Evolutionary conservation across 2,888 invertebrate species (phyloP).

Genomic region (Eupithecia vulgata): DNA sequence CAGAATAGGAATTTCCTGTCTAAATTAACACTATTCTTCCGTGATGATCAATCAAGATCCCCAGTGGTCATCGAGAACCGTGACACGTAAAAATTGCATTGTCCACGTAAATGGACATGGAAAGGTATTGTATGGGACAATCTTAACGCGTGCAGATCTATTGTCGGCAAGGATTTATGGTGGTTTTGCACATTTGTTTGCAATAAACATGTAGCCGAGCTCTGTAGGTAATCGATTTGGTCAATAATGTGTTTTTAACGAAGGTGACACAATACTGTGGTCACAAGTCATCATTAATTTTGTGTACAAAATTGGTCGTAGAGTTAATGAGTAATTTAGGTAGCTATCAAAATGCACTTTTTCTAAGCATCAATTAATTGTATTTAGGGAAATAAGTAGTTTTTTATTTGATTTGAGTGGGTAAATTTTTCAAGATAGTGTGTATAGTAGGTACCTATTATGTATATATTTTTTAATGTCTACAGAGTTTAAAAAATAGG

Average conservation of each 20-base stretch:
- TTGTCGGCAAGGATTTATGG: constrained; percentile 56
- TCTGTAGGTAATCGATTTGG: constrained; percentile 26
- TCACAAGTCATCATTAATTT: neutral
- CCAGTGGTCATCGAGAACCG: constrained; percentile 63
- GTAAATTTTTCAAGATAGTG: too few relatives aligned
- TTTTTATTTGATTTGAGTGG: neutral
- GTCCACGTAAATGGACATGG: constrained; percentile 56
- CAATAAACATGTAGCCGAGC: constrained; percentile 48
- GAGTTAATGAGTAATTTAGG: neutral
- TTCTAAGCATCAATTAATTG: too few relatives aligned
- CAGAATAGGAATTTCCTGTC: constrained; percentile 12
- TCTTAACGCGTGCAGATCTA: constrained; percentile 55
- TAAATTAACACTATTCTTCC: constrained; percentile 73
- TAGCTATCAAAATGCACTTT: neutral
- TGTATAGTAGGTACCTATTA: neutral
- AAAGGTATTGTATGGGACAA: constrained; percentile 46
- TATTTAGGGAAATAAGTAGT: too few relatives aligned
- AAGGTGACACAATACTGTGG: constrained; percentile 27
- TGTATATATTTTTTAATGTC: too few relatives aligned
- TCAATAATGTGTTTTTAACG: constrained; percentile 61
- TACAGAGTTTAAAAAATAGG: too few relatives aligned
- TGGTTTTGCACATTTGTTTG: constrained; percentile 54
- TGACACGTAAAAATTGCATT: constrained; percentile 59
- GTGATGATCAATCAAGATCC: constrained; percentile 69
- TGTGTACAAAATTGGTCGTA: neutral